Evolutionary conservation across 2,888 invertebrate species (phyloP).

Genomic region (Deilephila porcellus): DNA sequence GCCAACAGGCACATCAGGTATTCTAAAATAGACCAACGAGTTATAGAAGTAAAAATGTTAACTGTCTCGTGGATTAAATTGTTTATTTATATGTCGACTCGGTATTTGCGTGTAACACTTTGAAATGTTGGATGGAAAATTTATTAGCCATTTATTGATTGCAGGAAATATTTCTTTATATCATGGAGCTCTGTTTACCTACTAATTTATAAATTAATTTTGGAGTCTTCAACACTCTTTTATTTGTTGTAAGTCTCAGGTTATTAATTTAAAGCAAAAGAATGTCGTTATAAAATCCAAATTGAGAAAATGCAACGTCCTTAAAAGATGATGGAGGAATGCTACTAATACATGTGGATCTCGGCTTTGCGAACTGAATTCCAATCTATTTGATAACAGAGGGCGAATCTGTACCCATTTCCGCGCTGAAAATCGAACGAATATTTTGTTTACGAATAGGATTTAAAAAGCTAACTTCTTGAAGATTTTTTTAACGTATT

Average conservation of each 20-base stretch:
- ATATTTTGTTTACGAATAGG: too few species aligned
- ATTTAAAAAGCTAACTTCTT: too few species aligned
- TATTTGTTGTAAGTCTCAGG: not conserved
- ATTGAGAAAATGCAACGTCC: too few species aligned
- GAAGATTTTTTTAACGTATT: too few species aligned
- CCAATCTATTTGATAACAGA: too few species aligned
- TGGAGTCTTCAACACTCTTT: not conserved
- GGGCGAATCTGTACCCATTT: too few species aligned
- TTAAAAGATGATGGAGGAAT: too few species aligned
- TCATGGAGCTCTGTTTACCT: not conserved
- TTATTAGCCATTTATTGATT: not conserved
- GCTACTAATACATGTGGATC: too few species aligned
- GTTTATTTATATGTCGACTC: slow-evolving; percentile 22
- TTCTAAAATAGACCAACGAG: slow-evolving; percentile 12
- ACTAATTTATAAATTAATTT: not conserved
- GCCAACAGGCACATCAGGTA: slow-evolving; percentile 10
- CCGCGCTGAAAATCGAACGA: too few species aligned
- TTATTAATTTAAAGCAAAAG: not conserved
- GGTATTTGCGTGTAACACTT: slow-evolving; percentile 19
- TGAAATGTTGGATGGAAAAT: not conserved
- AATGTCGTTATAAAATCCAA: not conserved
- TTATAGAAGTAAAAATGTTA: slow-evolving; percentile 21
- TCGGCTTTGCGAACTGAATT: too few species aligned
- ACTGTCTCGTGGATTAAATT: slow-evolving; percentile 11
- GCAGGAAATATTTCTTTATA: not conserved